Base-by-base conservation (phyloP, 1,140 invertebrate genomes). In the Araneus ventricosus region DNA sequence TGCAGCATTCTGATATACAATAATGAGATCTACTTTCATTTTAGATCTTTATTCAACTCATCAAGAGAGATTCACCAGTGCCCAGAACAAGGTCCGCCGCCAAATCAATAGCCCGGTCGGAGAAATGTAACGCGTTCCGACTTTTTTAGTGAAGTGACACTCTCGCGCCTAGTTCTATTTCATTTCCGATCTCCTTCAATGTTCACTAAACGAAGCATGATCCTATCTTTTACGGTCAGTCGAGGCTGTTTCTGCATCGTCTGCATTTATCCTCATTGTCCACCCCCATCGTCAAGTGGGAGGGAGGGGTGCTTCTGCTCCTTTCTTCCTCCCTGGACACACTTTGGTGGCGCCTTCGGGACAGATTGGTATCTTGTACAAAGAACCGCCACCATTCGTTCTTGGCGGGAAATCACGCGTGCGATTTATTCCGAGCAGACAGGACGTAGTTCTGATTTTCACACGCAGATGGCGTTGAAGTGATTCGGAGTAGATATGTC, bases 181-280 rank as follows among this genome's bases (percentile, higher is more conserved):
- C 70, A 79, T 90, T 41, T 41, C 27, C 24, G 88, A 80, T 90
- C 61, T 88, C 17, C 80, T 91, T 57, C 59, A 86, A 37, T 45
- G 90, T 63, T 84, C 80, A 80, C 79, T 34, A 63, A 92, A 86
- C 80, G 90, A 92, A 92, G 90, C 90, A 86, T 92, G 82, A 63
- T 70, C 80, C 17, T 70, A 70, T 92, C 90, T 92, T 67, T 59
- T n/a, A 59, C 39, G 80, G 80, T 70, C 80, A 84, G 80, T 86
- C 61, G 82, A 52, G 59, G 79, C 84, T 91, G 89, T 79, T 84
- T 80, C 70, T 90, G 88, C 88, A 90, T 90, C 88, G 70, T 59
- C 75, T 90, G 88, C 88, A 80, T 90, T 90, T 90, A 80, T 91
- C 30, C 63, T 63, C 59, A 63, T 91, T 91, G 89, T 91, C 89